Base-by-base conservation (phyloP, 2,888 invertebrate genomes). In the Osmoderma eremita region DNA sequence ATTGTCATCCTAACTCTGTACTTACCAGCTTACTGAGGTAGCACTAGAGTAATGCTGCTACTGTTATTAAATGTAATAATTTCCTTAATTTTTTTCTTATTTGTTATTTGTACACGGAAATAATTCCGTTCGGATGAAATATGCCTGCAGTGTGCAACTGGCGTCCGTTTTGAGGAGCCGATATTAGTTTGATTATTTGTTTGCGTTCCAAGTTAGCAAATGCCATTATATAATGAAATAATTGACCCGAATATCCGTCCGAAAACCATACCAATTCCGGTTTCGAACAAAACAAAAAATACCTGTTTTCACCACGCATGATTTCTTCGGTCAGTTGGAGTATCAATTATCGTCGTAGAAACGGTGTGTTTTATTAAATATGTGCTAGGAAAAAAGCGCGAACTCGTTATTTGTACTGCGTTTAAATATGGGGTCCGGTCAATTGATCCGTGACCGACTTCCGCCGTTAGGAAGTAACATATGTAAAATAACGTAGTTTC, bases 291-390 rank as follows among this genome's bases (percentile, higher is more conserved):
- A 53, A 70, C 65, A 73, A 73, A 72, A 73, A 73, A 69, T 71
- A 72, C 71, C 71, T 72, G 71, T 51, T 58, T 63, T 63, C 42
- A 42, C 56, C 67, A 72, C 71, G 71, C 73, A 69, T 73, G 73
- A 73, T 73, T 73, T 73, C 73, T 72, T 70, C 67, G 66, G 67
- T 69, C 74, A 74, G 74, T 74, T 74, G 74, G 72, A 70, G 67
- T 72, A 72, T 72, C 72, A 74, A 74, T 74, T 74, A 72, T 67
- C 69, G 65, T 65, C 54, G 48, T 49, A 49, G 49, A 49, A 48
- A 58, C 65, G 39, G 69, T 70, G 71, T 68, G 72, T 72, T 72
- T 72, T 72, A 70, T 70, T 70, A 72, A 72, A 68, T 69, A 69
- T 65, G 69, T 56, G 69, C 63, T 51, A 56, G 65, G 64, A 67